Conservation (phyloP, 2,888 invertebrate genomes). For the Blomia tropicalis region DNA sequence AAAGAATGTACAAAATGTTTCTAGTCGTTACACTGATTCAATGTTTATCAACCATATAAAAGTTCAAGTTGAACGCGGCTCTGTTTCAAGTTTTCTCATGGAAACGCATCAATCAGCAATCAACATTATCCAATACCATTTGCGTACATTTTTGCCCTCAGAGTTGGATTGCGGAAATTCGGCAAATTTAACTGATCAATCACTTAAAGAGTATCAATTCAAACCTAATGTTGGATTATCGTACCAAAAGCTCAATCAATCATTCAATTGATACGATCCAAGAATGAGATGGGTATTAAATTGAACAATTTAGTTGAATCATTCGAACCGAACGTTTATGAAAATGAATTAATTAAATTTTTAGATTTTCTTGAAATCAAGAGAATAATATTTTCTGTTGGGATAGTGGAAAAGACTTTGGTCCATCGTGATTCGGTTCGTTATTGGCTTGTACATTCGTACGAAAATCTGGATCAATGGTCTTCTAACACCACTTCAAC, state of each 20-base stretch:
- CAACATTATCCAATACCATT: neutral
- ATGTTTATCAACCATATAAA: conserved; percentile 1
- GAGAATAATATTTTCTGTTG: conserved; percentile 23
- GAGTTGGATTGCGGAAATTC: neutral
- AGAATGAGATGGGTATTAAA: neutral
- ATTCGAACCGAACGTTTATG: neutral
- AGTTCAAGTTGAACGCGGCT: neutral
- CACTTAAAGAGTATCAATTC: too few species aligned
- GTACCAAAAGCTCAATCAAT: too few species aligned
- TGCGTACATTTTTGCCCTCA: neutral
- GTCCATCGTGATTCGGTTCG: conserved; percentile 20
- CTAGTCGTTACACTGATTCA: neutral
- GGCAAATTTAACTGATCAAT: too few species aligned
- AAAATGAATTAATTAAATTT: neutral
- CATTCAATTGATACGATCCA: neutral
- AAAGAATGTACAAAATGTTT: neutral
- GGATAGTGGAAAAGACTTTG: conserved; percentile 19
- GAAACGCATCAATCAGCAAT: neutral
- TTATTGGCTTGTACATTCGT: conserved; percentile 25
- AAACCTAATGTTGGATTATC: too few species aligned
- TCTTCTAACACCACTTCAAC: neutral
- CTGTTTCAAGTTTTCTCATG: neutral
- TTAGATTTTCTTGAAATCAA: neutral
- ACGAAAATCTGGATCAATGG: neutral
- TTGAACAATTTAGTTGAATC: neutral